Percentiles rank a stretch among this genome's conserved stretches.
phyloP scores from a whole-genome alignment of 2,113 vertebrate genomes.

The Bolborhynchus lineola region DNA sequence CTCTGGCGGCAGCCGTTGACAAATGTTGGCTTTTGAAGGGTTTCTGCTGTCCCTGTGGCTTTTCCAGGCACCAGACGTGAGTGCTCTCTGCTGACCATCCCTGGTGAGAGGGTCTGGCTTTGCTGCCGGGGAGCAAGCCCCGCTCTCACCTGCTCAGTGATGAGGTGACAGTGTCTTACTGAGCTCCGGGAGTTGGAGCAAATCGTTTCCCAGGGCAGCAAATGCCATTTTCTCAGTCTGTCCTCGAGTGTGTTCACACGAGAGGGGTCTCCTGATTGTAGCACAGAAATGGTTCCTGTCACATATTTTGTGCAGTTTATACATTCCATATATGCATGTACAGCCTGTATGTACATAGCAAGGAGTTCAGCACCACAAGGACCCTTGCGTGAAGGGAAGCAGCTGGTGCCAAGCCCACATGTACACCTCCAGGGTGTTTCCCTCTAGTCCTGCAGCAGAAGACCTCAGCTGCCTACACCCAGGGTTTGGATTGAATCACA shows the following conservation, averaged over 20 bases:
- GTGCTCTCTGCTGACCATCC: neutral
- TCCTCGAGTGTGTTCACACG: neutral
- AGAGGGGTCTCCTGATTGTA: neutral
- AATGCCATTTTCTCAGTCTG: neutral
- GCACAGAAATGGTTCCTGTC: neutral
- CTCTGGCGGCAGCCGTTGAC: neutral
- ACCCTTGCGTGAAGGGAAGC: neutral
- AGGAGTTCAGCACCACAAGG: neutral
- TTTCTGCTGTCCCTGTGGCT: neutral
- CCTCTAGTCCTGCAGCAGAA: neutral
- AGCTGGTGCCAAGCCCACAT: rapidly evolving
- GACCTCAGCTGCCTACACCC: neutral
- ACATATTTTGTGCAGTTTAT: neutral
- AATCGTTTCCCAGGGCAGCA: neutral
- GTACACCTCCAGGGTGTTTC: neutral
- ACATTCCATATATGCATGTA: neutral
- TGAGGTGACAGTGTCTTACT: neutral
- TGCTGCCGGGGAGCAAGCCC: neutral
- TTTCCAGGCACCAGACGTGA: rapidly evolving
- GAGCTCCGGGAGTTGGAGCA: neutral
- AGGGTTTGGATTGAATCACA: neutral
- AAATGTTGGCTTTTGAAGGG: neutral
- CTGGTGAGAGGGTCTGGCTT: neutral
- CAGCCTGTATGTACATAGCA: neutral
- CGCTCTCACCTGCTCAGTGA: neutral